A percentile compares a stretch with the other conserved stretches of the same genome.
Conservation (phyloP, 2,113 vertebrate genomes). For the Thunnus maccoyii region DNA sequence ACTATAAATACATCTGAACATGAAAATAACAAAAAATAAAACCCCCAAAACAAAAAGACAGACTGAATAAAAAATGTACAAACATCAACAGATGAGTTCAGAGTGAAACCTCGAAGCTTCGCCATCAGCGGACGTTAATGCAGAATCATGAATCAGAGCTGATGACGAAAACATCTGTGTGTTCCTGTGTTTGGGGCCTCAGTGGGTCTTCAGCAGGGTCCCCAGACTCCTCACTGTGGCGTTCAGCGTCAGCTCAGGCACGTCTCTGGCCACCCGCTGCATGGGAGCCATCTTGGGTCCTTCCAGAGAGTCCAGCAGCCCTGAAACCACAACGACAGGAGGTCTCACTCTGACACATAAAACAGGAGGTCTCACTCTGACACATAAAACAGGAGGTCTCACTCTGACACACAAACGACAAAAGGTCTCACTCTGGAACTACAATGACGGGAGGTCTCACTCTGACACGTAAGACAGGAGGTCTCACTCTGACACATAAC, state of each 20-base stretch:
- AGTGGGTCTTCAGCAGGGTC: conserved; percentile 80
- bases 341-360: not conserved
- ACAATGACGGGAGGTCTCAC: not conserved
- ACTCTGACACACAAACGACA: no score
- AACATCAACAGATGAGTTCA: not conserved
- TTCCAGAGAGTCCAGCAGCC: conserved; percentile 93
- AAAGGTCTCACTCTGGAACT: no score
- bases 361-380: not conserved
- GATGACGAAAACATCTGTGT: no score
- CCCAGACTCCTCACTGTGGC: conserved; percentile 82
- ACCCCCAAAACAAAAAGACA: not conserved
- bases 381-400: not conserved
- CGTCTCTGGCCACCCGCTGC: conserved; percentile 93
- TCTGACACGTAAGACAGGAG: not conserved
- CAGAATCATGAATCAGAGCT: not conserved
- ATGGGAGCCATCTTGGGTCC: conserved; percentile 91
- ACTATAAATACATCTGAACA: conserved; percentile 43
- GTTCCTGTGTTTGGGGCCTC: conserved; percentile 14
- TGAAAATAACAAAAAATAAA: not conserved
- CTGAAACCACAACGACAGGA: conserved; percentile 72
- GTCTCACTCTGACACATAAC: conserved; percentile 6
- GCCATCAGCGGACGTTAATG: no score
- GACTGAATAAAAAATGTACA: not conserved
- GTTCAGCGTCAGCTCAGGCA: conserved; percentile 88
- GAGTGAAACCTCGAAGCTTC: no score